Evolutionary conservation across 2,113 vertebrate genomes (phyloP), one percentile per base, ranked within the genome.

Genomic region (Columbina picui): DNA sequence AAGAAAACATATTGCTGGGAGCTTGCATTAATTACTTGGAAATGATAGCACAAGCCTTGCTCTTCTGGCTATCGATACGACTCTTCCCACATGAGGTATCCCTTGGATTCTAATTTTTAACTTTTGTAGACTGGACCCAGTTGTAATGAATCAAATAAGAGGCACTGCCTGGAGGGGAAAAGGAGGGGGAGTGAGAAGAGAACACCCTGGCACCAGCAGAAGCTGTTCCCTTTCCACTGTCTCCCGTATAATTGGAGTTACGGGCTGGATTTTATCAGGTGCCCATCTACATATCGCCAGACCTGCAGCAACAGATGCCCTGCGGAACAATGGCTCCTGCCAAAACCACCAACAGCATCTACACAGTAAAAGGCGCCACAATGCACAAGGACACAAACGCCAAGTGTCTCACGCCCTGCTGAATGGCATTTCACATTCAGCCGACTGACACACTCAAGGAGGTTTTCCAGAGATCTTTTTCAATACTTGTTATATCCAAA

Each of bases 381-480:
- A 56, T 26, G 41, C 34, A 19, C 10, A 17, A 64, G 29, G 19
- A 36, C 21, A 7, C 0, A 5, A 79, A 59, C 14, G 21, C 25
- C n/a, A 47, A 70, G 57, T 5, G 1, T 34, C 38, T 53, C 3
- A 0, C 0, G 1, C 53, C 52, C 45, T 47, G 77, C 64, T 30
- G 25, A 47, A 52, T 0, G 1, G 52, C 38, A 16, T 55, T 84
- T 61, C 45, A 14, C 13, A 29, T 38, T 29, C 65, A 39, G 16
- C 17, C 0, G 0, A 34, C 26, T 4, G 14, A 77, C 30, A 49
- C 10, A 10, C 34, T 19, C 47, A 30, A 75, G 10, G 65, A 84
- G 67, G 17, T 68, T 68, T 68, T 8, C 27, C 1, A 1, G 53
- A 55, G 49, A 63, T 63, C 36, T 69, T 85, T 74, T 52, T 57